Evolutionary conservation across 1,140 invertebrate genomes (phyloP), one percentile per base, ranked within the genome.

Genomic region (Mamestra configurata): DNA sequence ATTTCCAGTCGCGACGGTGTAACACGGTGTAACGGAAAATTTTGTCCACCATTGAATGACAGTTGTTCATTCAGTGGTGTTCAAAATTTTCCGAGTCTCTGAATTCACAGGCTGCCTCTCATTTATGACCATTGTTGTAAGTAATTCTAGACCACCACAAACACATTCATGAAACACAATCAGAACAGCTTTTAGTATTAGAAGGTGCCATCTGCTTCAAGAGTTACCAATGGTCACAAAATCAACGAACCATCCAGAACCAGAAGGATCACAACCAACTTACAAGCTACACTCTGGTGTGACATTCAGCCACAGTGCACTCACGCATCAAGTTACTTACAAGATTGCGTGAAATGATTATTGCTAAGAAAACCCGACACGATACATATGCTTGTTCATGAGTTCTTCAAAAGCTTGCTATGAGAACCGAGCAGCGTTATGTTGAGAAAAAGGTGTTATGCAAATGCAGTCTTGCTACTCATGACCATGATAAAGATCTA

Each of bases 331-430:
- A 66, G 78, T 84, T 86, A 83, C 83, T 70, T 64, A 79, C 53
- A 66, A 82, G 77, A 86, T 88, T 88, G 85, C 85, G 85, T 86
- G 86, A 77, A 86, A 77, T 81, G 82, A 86, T 86, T 84, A 88
- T 82, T 87, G 83, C 82, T 85, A 85, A 84, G 82, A 84, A 84
- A 86, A 85, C 80, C 80, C 82, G 81, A 86, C 82, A 87, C 83
- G 82, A 51, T 82, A 82, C 82, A 80, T 78, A 86, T 82, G 82
- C 77, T 85, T 37, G 40, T 61, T 55, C 75, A 73, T 80, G 57
- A 57, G 80, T 57, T 27, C 53, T 27, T 57, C 64, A 53, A 53
- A 64, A 77, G 77, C 64, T 43, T 57, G 15, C 13, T 79, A 61
- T 27, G 66, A 27, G 20, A 70, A 27, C 18, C 15, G 37, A 46